phyloP scores from a whole-genome alignment of 2,113 vertebrate species.

The Nycticorax nycticorax region DNA sequence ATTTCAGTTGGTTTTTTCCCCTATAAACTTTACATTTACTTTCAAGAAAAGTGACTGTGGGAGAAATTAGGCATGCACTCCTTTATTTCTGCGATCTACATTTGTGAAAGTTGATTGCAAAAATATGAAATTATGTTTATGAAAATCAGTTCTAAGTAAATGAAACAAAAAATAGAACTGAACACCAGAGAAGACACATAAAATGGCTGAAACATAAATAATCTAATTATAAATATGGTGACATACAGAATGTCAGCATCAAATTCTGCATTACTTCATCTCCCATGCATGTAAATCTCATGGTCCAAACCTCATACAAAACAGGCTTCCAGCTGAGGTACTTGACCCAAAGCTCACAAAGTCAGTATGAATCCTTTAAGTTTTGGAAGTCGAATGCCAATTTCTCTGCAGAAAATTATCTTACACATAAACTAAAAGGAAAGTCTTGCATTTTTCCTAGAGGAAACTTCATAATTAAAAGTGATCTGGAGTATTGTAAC shows the following conservation, averaged over 20 bases:
- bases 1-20: slow-evolving; percentile 65
- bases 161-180: not conserved
- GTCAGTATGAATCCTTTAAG: not conserved
- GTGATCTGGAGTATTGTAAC: not conserved
- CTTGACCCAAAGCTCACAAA: not conserved
- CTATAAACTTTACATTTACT: not conserved
- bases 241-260: not conserved
- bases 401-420: not conserved
- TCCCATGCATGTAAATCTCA: not conserved
- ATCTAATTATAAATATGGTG: not conserved
- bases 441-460: not conserved
- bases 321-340: not conserved
- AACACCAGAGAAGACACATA: not conserved
- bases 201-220: not conserved
- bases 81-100: not conserved
- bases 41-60: not conserved
- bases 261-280: not conserved
- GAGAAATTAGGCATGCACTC: not conserved
- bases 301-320: not conserved
- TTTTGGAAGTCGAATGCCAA: not conserved
- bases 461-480: not conserved
- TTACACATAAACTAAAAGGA: not conserved
- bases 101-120: not conserved
- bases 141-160: slow-evolving; percentile 13
- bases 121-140: not conserved